phyloP scores from a whole-genome alignment of 2,113 vertebrate genomes.

The Serranochromis macrocephalus region DNA sequence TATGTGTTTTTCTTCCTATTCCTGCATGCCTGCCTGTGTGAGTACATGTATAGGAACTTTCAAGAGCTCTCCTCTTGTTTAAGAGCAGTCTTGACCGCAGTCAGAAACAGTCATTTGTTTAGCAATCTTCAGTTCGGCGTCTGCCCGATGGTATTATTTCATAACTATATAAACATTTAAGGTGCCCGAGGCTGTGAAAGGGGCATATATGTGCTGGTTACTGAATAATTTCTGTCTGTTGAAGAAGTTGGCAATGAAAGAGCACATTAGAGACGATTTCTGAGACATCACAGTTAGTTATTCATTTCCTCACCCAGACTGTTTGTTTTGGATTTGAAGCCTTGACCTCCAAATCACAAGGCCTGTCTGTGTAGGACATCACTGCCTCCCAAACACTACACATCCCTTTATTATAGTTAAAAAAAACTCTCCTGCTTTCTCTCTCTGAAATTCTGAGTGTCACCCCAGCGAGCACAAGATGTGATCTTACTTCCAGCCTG shows the following conservation, averaged over 20 bases:
- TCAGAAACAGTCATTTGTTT: neutral
- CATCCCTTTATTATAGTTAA: neutral
- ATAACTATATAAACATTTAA: neutral
- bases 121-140: neutral
- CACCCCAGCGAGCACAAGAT: neutral
- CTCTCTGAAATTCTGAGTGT: neutral
- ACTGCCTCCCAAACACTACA: neutral
- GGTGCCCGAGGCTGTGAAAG: neutral
- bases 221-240: neutral
- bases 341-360: neutral
- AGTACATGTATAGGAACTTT: neutral
- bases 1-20: neutral
- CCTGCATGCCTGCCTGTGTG: neutral
- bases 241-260: neutral
- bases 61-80: neutral
- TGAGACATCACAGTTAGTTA: neutral
- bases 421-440: neutral
- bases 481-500: neutral
- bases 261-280: neutral
- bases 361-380: neutral
- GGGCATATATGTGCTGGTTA: neutral
- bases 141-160: neutral
- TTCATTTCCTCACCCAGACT: neutral
- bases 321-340: neutral
- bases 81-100: neutral